phyloP scores from a whole-genome alignment of 30 jellyfish, hydroid and myxozoan genomes.

The Pseudorhiza aurosa region DNA sequence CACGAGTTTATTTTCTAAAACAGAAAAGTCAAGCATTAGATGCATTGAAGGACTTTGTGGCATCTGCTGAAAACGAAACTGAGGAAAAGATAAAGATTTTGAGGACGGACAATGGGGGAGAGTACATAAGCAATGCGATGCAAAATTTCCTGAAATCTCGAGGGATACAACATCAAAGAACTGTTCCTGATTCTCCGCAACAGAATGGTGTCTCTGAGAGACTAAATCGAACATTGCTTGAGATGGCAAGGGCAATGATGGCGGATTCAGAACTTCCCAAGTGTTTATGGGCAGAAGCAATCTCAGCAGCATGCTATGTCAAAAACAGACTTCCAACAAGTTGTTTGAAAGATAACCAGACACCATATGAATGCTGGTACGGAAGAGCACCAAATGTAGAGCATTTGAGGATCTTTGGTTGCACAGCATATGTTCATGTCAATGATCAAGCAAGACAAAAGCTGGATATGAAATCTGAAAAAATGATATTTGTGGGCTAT shows the following conservation, averaged over 20 bases:
- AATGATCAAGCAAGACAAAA: not conserved
- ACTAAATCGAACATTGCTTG: not conserved
- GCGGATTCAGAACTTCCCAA: not conserved
- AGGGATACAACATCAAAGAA: not conserved
- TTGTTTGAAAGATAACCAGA: not conserved
- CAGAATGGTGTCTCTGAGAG: not conserved
- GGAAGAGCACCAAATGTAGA: not conserved
- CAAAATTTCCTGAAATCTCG: not conserved
- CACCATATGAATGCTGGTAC: not conserved
- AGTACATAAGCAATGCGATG: not conserved
- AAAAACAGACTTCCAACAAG: not conserved
- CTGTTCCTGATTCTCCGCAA: not conserved
- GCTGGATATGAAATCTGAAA: not conserved
- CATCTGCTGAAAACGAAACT: not conserved
- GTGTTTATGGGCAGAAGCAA: not conserved
- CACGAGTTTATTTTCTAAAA: not conserved
- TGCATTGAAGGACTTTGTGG: not conserved
- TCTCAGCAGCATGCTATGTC: not conserved
- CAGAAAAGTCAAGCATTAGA: not conserved
- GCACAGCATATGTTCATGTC: not conserved
- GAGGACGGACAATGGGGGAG: slow-evolving; percentile 4
- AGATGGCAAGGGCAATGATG: not conserved
- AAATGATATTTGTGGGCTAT: not conserved
- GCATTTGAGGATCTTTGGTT: not conserved
- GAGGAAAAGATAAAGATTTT: not conserved